These are phyloP conservation scores for Zaprionus tsacasi DNA, from an alignment of 1,140 invertebrate species.

Conservation along the genomic window DNA sequence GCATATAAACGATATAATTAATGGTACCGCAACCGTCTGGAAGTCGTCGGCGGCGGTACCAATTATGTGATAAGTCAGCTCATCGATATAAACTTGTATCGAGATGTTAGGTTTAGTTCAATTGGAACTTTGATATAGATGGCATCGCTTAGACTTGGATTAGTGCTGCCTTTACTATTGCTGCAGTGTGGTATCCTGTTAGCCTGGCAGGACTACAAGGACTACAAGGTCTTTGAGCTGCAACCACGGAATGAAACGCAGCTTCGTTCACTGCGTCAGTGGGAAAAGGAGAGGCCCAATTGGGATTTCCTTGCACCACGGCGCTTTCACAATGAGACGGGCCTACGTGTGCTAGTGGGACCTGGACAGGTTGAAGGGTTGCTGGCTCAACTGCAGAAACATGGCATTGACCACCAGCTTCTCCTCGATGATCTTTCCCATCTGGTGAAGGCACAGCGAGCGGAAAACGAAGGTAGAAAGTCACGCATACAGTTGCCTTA, in stretches of 20 bases:
- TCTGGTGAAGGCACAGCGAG: constrained; percentile 43
- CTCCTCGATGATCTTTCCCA: constrained; percentile 73
- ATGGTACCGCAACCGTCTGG: constrained; percentile 31
- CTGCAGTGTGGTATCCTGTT: constrained; percentile 27
- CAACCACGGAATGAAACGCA: constrained; percentile 3
- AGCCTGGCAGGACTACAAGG: constrained; percentile 71
- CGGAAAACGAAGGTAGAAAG: constrained; percentile 49
- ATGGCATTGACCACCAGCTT: constrained; percentile 61
- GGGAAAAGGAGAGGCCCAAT: constrained; percentile 20
- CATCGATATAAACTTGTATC: constrained; percentile 15
- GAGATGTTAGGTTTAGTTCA: constrained; percentile 41
- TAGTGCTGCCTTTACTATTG: constrained; percentile 29
- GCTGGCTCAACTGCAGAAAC: constrained; percentile 35
- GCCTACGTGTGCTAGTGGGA: constrained; percentile 73
- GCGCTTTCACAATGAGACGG: constrained; percentile 21
- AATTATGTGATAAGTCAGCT: constrained; percentile 67
- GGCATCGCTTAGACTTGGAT: constrained; percentile 18
- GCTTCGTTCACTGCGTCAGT: constrained; percentile 20
- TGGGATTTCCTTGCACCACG: constrained; percentile 49
- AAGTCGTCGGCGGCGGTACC: constrained; percentile 48
- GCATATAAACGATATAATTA: constrained; percentile 46
- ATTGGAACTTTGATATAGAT: constrained; percentile 34
- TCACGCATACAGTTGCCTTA: constrained; percentile 23
- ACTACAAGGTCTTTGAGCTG: constrained; percentile 62
- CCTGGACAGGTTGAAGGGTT: constrained; percentile 62